Percentiles rank a stretch among this genome's conserved stretches.
These are phyloP conservation scores for Tetropium fuscum DNA, from an alignment of 2,888 invertebrate genomes.

Conservation along the genomic window DNA sequence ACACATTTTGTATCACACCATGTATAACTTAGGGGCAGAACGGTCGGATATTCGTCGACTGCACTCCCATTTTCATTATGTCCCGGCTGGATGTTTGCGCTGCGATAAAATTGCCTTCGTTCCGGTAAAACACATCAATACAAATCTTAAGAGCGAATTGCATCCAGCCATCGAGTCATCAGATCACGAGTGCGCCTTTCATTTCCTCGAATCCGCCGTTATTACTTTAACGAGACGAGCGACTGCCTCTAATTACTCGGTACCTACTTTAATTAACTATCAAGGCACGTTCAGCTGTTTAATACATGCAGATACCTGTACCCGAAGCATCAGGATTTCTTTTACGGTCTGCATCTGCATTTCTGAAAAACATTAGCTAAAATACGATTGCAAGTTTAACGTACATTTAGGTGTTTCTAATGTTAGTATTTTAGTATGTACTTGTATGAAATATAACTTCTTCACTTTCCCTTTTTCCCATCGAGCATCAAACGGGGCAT, in stretches of 20 bases:
- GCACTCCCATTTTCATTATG: slow-evolving; percentile 35
- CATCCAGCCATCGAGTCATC: slow-evolving; percentile 20
- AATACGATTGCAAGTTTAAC: too few relatives aligned
- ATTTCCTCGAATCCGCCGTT: slow-evolving; percentile 10
- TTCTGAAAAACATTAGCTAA: too few relatives aligned
- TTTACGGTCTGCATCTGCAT: too few relatives aligned
- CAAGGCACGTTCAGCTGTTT: neutral
- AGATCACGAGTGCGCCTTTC: slow-evolving; percentile 19
- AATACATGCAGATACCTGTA: neutral
- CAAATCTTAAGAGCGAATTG: slow-evolving; percentile 36
- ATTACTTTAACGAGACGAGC: slow-evolving; percentile 15
- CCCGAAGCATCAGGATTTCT: neutral
- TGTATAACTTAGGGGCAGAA: neutral
- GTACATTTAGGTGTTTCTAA: too few relatives aligned
- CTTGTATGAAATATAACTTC: too few relatives aligned
- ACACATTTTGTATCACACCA: too few relatives aligned
- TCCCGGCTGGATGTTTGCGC: slow-evolving; percentile 37
- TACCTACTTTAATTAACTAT: slow-evolving; percentile 12
- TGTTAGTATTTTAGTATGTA: too few relatives aligned
- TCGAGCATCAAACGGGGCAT: neutral
- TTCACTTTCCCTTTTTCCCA: slow-evolving; percentile 5
- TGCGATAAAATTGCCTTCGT: slow-evolving; percentile 47
- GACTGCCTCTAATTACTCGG: slow-evolving; percentile 17
- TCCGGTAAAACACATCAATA: slow-evolving; percentile 48
- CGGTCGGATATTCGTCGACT: slow-evolving; percentile 15